Evolutionary conservation across 2,888 invertebrate species (phyloP).

Genomic region (Prosopocoilus inquinatus): DNA sequence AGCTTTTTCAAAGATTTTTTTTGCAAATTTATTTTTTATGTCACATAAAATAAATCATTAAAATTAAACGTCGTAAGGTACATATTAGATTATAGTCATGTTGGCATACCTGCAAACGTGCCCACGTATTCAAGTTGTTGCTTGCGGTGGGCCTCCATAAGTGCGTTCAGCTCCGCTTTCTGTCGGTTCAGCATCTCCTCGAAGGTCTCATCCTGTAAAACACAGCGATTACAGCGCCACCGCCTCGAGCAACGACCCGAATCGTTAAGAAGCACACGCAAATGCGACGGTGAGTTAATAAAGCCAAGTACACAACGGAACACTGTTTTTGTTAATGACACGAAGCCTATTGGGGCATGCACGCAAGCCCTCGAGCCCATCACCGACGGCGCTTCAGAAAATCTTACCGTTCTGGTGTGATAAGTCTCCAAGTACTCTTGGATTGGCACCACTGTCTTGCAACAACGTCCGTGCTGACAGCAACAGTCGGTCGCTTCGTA

Average conservation of each 20-base stretch:
- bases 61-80: too few species aligned
- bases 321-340: too few species aligned
- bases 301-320: too few species aligned
- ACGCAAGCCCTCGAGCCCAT: too few species aligned
- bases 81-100: too few species aligned
- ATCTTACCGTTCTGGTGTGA: slow-evolving; percentile 45
- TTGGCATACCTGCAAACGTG: slow-evolving; percentile 28
- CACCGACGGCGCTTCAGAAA: too few species aligned
- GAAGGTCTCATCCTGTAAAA: slow-evolving; percentile 49
- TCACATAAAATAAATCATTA: too few species aligned
- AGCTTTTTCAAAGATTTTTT: too few species aligned
- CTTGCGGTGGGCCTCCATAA: slow-evolving; percentile 53
- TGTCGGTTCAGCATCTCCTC: slow-evolving; percentile 54
- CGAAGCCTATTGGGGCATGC: too few species aligned
- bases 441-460: slow-evolving; percentile 44
- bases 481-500: slow-evolving; percentile 33
- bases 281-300: background rate
- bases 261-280: background rate
- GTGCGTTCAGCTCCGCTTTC: slow-evolving; percentile 56
- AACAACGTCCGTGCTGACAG: slow-evolving; percentile 38
- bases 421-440: slow-evolving; percentile 49
- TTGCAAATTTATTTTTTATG: too few species aligned
- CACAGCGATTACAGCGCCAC: background rate
- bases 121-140: slow-evolving; percentile 53
- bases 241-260: background rate